Evolutionary conservation across 2,113 vertebrate species (phyloP), one percentile per base, ranked within the genome.

Genomic region (Antennarius striatus): DNA sequence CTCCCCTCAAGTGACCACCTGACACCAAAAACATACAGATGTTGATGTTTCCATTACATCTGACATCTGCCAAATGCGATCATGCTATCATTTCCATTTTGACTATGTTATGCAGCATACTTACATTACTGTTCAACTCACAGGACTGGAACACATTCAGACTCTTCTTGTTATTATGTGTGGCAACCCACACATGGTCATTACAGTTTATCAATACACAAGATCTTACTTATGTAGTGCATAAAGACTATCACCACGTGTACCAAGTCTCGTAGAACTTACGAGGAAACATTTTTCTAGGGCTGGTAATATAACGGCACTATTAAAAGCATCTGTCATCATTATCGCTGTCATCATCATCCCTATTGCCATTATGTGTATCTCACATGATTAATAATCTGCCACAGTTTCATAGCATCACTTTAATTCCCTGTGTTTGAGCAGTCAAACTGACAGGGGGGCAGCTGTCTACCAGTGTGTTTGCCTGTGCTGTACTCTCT

Each of bases 381-480:
- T 59, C 59, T 63, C 65, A 75, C 51, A 76, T 67, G 62, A 82
- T 54, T n/a, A 3, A 53, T 63, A 70, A 89, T 79, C 75, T 74
- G 71, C 70, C 40, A 17, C 54, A 62, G 72, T 75, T 74, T 76
- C 57, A 56, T 54, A 85, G 74, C 75, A 56, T 79, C 63, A 58
- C 71, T 70, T 86, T 79, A 83, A 63, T 82, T 72, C 68, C 77
- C 56, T 22, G 22, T 68, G 72, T 52, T 48, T 74, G 74, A 72
- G 60, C 54, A 69, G 76, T 52, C 50, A 79, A 73, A 83, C 59
- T 70, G 78, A 84, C 77, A 80, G 76, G 84, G 59, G 83, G 80
- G 79, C 83, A 86, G 86, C 85, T 89, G 88, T 82, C 86, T 80
- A 77, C 77, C 62, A 64, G 63, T 74, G 69, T 83, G 81, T 84